phyloP scores from a whole-genome alignment of 2,888 invertebrate genomes.

The Mythimna lalbum region DNA sequence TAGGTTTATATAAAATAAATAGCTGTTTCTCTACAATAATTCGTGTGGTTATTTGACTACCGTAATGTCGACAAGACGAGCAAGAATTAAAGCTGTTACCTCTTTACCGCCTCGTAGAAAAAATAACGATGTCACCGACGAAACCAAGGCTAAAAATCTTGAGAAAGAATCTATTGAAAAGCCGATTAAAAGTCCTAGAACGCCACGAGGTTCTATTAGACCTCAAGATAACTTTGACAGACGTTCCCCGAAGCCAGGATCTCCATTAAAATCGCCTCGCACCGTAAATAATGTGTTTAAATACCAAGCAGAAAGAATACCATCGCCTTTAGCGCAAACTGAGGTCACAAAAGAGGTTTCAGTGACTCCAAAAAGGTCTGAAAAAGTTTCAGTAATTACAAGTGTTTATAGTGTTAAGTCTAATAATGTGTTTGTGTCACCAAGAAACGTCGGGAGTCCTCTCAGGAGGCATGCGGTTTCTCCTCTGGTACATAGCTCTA shows the following conservation, averaged over 20 bases:
- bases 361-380: slow-evolving; percentile 56
- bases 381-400: slow-evolving; percentile 71
- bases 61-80: slow-evolving; percentile 92
- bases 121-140: slow-evolving; percentile 76
- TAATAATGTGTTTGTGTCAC: slow-evolving; percentile 73
- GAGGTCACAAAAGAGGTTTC: slow-evolving; percentile 57
- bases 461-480: slow-evolving; percentile 65
- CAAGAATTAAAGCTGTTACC: slow-evolving; percentile 94
- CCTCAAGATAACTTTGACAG: slow-evolving; percentile 54
- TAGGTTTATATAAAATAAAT: neutral
- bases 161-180: slow-evolving; percentile 70
- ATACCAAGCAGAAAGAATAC: slow-evolving; percentile 48
- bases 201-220: slow-evolving; percentile 65
- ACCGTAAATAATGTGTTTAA: slow-evolving; percentile 50
- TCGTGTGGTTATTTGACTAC: neutral
- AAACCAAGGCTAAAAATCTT: slow-evolving; percentile 65
- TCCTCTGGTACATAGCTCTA: slow-evolving; percentile 68
- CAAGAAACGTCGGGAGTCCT: slow-evolving; percentile 70
- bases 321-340: slow-evolving; percentile 47
- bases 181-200: slow-evolving; percentile 71
- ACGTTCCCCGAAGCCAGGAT: slow-evolving; percentile 51
- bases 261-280: slow-evolving; percentile 64
- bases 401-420: slow-evolving; percentile 62
- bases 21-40: neutral
- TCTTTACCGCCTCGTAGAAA: slow-evolving; percentile 91